These are phyloP conservation scores for Tokudaia tokunoshimensis DNA, from an alignment of 2,797 vertebrate genomes.

Conservation along the genomic window DNA sequence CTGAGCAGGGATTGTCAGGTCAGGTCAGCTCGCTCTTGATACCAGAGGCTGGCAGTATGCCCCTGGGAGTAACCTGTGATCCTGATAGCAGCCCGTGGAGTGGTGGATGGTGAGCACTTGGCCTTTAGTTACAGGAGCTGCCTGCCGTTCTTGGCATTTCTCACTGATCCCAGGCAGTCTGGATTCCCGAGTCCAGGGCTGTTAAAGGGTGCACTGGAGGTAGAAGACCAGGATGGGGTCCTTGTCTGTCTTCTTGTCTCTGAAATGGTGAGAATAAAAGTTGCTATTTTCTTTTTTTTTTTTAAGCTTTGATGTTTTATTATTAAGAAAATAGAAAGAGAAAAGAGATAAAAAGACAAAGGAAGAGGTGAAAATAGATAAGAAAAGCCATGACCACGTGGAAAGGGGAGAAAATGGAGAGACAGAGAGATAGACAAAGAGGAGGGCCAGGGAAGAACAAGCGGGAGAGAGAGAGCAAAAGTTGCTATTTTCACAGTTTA, in stretches of 20 bases:
- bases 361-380: too few species aligned
- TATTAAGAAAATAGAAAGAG: too few species aligned
- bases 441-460: too few species aligned
- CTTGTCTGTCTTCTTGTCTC: background rate
- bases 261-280: background rate
- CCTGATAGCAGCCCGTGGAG: accelerated
- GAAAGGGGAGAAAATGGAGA: too few species aligned
- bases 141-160: background rate
- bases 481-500: background rate
- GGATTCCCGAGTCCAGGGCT: background rate
- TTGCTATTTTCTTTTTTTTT: background rate
- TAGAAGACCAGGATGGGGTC: background rate
- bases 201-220: background rate
- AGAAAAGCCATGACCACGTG: too few species aligned
- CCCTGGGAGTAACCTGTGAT: background rate
- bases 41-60: background rate
- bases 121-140: background rate
- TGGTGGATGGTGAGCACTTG: background rate
- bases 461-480: background rate
- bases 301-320: too few species aligned
- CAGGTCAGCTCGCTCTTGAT: background rate
- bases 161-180: background rate
- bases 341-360: too few species aligned
- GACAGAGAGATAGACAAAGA: too few species aligned
- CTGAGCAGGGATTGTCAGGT: background rate